A percentile compares a stretch with the other conserved stretches of the same genome.
phyloP scores from a whole-genome alignment of 1,140 invertebrate species.

The Spodoptera frugiperda region DNA sequence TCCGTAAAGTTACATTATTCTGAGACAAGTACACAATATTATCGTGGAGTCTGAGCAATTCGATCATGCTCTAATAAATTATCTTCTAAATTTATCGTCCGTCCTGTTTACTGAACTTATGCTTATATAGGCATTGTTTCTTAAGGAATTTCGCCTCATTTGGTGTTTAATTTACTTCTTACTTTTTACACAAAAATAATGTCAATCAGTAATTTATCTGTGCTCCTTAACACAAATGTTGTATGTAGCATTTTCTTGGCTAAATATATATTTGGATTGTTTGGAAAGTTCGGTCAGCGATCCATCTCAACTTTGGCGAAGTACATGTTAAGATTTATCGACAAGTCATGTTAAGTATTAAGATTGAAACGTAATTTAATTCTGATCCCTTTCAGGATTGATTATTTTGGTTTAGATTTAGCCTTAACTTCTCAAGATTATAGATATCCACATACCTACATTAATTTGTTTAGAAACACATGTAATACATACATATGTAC shows the following conservation, averaged over 20 bases:
- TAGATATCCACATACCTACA: too few species aligned
- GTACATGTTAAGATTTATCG: conserved; percentile 15
- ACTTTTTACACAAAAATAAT: conserved; percentile 19
- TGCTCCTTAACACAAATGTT: not conserved
- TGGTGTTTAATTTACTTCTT: conserved; percentile 9
- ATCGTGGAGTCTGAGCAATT: conserved; percentile 14
- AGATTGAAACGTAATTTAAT: conserved; percentile 19
- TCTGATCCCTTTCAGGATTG: not conserved
- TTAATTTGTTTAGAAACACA: too few species aligned
- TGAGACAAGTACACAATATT: conserved; percentile 15
- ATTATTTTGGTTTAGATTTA: not conserved
- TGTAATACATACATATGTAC: too few species aligned
- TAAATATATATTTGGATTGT: not conserved
- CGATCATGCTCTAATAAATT: conserved; percentile 23
- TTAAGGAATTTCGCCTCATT: conserved; percentile 14
- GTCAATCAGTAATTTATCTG: not conserved
- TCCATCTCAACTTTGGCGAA: conserved; percentile 4
- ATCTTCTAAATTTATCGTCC: conserved; percentile 28
- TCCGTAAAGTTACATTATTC: conserved; percentile 18
- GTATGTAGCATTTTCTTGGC: not conserved
- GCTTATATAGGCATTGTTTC: conserved; percentile 26
- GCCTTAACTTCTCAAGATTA: too few species aligned
- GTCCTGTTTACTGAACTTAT: conserved; percentile 26
- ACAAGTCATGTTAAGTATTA: conserved; percentile 18
- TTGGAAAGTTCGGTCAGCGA: conserved; percentile 1